phyloP scores from a whole-genome alignment of 2,113 vertebrate genomes.

The Toxotes chatareus region DNA sequence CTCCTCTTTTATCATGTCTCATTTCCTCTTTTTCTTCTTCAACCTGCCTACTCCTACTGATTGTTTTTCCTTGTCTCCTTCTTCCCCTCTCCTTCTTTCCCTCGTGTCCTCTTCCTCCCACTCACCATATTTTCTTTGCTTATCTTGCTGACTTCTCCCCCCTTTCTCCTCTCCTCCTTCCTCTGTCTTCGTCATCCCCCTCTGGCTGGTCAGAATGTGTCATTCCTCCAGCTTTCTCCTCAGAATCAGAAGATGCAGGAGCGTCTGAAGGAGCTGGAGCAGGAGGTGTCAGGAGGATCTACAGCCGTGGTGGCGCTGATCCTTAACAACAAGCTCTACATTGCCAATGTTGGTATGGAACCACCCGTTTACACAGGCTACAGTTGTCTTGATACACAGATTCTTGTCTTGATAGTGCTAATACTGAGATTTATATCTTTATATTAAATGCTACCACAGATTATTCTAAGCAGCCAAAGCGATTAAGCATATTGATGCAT shows the following conservation, averaged over 20 bases:
- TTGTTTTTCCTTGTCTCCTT: neutral
- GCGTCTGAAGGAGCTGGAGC: conserved; percentile 90
- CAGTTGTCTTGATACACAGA: neutral
- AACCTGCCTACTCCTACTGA: neutral
- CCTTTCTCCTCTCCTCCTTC: too few relatives aligned
- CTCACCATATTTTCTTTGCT: neutral
- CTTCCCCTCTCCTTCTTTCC: neutral
- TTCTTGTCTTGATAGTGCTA: neutral
- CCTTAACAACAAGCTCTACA: conserved; percentile 94
- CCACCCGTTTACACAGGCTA: neutral
- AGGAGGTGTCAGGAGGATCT: conserved; percentile 94
- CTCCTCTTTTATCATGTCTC: conserved; percentile 7
- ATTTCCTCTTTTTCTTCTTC: neutral
- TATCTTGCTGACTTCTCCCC: neutral
- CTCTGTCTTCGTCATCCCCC: neutral
- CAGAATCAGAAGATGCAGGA: conserved; percentile 95
- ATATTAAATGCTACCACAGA: neutral
- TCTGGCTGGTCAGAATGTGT: conserved; percentile 81
- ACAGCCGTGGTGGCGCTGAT: conserved; percentile 94
- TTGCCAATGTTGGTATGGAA: conserved; percentile 94
- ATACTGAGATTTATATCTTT: neutral
- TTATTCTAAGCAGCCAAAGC: neutral
- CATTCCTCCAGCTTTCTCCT: conserved; percentile 89
- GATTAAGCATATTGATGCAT: neutral
- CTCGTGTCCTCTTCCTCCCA: neutral